phyloP scores from a whole-genome alignment of 64 coral and sea anemone species.

The Stichodactyla mertensii region DNA sequence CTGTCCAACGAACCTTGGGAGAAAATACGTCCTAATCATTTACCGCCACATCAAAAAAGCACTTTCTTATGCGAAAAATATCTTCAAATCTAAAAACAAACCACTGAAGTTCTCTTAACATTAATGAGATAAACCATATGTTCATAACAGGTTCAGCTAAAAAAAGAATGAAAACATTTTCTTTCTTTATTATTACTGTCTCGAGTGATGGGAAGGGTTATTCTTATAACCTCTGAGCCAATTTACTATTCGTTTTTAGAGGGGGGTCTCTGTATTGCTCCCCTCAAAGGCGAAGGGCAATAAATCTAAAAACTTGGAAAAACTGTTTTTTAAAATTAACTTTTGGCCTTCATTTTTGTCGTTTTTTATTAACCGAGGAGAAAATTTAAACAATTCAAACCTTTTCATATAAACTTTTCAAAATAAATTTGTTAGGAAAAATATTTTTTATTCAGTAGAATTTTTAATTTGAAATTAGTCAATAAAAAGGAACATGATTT shows the following conservation, averaged over 20 bases:
- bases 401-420: background rate
- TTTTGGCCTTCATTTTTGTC: no score
- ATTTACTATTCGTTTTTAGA: slow-evolving; percentile 62
- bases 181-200: background rate
- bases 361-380: no score
- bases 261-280: slow-evolving; percentile 71
- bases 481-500: no score
- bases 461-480: no score
- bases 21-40: slow-evolving; percentile 43
- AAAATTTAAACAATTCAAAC: background rate
- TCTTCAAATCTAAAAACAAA: background rate
- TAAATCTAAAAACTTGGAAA: background rate
- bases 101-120: background rate
- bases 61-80: background rate
- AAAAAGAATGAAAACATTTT: background rate
- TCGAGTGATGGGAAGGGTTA: slow-evolving; percentile 24
- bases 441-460: no score
- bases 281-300: background rate
- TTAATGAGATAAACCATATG: background rate
- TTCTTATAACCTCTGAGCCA: slow-evolving; percentile 39
- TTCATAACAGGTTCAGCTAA: background rate
- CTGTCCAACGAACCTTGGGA: slow-evolving; percentile 42
- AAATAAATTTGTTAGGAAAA: no score
- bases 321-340: background rate
- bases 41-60: slow-evolving; percentile 17